Percentiles rank a stretch among this genome's conserved stretches.
Conservation (phyloP, 2,113 vertebrate genomes). For the Lepisosteus oculatus region DNA sequence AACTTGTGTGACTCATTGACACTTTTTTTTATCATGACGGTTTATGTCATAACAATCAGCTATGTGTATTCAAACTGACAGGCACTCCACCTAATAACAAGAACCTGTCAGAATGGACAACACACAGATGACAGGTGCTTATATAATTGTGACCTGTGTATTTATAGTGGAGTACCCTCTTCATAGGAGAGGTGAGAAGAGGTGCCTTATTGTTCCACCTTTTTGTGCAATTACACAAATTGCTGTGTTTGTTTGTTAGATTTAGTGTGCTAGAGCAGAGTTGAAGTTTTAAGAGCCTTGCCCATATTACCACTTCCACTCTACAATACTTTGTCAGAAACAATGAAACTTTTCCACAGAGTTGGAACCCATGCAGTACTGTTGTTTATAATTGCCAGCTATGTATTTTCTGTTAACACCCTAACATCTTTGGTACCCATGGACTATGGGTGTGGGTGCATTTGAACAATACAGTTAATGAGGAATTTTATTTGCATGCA, state of each 20-base stretch:
- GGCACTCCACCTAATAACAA: conserved; percentile 39
- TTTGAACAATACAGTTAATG: too few relatives aligned
- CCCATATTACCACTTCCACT: neutral
- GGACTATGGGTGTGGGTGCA: too few relatives aligned
- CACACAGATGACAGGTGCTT: conserved; percentile 33
- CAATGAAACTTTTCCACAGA: too few relatives aligned
- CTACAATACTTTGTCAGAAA: neutral
- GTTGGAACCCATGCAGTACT: too few relatives aligned
- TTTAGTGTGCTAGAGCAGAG: neutral
- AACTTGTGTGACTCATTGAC: conserved; percentile 32
- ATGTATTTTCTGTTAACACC: too few relatives aligned
- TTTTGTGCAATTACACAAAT: neutral
- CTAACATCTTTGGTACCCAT: too few relatives aligned
- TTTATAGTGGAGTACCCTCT: neutral
- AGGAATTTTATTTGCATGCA: too few relatives aligned
- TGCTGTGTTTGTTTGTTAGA: neutral
- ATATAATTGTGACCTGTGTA: neutral
- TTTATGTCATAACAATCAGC: neutral
- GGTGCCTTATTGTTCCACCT: too few relatives aligned
- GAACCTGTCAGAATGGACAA: conserved; percentile 29
- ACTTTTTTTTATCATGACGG: conserved; percentile 16
- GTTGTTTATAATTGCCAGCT: too few relatives aligned
- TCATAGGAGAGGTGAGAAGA: neutral
- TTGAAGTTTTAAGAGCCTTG: neutral
- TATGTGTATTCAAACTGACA: conserved; percentile 28